Percentiles rank a stretch among this genome's conserved stretches.
phyloP scores from a whole-genome alignment of 2,113 vertebrate genomes.

The Menidia beryllina region DNA sequence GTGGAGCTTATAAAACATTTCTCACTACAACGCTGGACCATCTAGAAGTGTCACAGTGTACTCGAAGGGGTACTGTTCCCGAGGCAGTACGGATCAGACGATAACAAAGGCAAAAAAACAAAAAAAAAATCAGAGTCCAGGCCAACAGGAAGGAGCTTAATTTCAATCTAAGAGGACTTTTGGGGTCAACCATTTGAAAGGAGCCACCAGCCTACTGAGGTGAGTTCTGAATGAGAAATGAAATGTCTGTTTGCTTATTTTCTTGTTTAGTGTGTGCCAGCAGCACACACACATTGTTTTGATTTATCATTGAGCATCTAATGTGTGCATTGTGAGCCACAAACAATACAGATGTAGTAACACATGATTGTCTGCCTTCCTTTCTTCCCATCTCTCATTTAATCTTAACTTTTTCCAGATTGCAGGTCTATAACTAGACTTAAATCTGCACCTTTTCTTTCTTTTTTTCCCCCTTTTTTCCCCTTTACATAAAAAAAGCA shows the following conservation, averaged over 20 bases:
- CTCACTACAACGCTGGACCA: constrained; percentile 53
- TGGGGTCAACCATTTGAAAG: constrained; percentile 33
- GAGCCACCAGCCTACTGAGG: constrained; percentile 51
- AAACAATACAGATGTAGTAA: too few relatives aligned
- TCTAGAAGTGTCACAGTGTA: constrained; percentile 54
- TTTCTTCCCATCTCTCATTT: neutral
- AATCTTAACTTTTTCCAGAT: neutral
- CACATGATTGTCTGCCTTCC: too few relatives aligned
- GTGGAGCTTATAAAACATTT: constrained; percentile 61
- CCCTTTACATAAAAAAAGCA: constrained; percentile 12
- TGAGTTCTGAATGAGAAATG: constrained; percentile 58
- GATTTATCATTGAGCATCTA: too few relatives aligned
- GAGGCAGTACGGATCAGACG: constrained; percentile 54
- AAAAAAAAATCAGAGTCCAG: neutral
- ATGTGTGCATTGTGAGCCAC: too few relatives aligned
- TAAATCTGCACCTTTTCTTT: neutral
- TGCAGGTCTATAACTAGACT: neutral
- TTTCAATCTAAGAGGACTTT: constrained; percentile 14
- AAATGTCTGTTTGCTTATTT: constrained; percentile 22
- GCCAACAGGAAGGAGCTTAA: constrained; percentile 33
- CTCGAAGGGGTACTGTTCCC: constrained; percentile 32
- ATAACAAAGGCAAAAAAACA: constrained; percentile 15
- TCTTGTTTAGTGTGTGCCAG: constrained; percentile 42
- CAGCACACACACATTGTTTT: too few relatives aligned
- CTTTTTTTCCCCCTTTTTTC: constrained; percentile 1